Evolutionary conservation across 1,140 invertebrate genomes (phyloP).

Genomic region (Wasmannia auropunctata): DNA sequence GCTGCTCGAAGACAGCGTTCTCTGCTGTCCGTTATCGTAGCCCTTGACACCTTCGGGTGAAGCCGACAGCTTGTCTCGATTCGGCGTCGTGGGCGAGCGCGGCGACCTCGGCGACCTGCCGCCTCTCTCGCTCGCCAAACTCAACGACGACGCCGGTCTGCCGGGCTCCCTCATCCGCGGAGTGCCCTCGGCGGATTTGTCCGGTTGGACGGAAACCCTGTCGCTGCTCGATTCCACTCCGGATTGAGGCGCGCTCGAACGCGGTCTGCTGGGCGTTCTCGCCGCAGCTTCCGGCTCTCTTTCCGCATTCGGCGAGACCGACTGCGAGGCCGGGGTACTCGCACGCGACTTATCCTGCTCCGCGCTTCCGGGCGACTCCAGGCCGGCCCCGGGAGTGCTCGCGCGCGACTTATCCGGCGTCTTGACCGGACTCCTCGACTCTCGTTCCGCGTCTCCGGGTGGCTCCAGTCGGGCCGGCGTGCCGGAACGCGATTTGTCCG

Average conservation of each 20-base stretch:
- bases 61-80: constrained; percentile 33
- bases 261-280: not conserved
- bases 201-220: too few species aligned
- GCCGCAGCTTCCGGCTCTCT: not conserved
- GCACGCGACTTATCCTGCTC: constrained; percentile 16
- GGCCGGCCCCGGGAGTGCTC: not conserved
- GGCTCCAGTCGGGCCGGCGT: not conserved
- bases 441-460: not conserved
- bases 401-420: constrained; percentile 19
- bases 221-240: not conserved
- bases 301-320: not conserved
- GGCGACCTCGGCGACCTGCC: constrained; percentile 3
- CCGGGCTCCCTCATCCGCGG: not conserved
- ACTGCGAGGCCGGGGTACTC: not conserved
- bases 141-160: not conserved
- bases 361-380: not conserved
- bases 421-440: constrained; percentile 2
- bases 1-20: constrained; percentile 72
- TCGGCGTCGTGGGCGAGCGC: not conserved
- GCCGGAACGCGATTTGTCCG: not conserved
- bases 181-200: not conserved
- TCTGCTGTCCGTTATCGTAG: constrained; percentile 77
- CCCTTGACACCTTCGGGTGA: constrained; percentile 73
- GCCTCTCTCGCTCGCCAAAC: not conserved
- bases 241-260: not conserved